Conservation (phyloP, 2,888 invertebrate genomes). For the Artemia sinica region DNA sequence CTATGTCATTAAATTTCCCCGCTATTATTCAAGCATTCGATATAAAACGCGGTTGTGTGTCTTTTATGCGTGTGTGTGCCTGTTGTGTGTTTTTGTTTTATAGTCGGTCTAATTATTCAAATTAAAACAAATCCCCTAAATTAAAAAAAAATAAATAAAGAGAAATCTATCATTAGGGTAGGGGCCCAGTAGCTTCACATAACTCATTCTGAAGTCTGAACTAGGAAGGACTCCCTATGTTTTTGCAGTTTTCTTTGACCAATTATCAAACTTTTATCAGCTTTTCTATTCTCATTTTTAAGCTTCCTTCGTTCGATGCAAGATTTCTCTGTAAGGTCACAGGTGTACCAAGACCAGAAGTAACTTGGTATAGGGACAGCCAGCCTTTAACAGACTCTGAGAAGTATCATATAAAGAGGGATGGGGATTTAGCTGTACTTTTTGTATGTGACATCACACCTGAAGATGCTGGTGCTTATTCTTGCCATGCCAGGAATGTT, state of each 20-base stretch:
- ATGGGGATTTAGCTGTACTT: slow-evolving; percentile 59
- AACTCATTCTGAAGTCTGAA: too few relatives aligned
- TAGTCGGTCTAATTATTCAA: slow-evolving; percentile 25
- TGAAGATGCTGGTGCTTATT: slow-evolving; percentile 53
- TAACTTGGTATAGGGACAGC: slow-evolving; percentile 72
- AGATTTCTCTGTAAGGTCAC: slow-evolving; percentile 63
- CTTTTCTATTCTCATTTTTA: slow-evolving; percentile 24
- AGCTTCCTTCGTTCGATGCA: slow-evolving; percentile 57
- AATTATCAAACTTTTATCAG: too few relatives aligned
- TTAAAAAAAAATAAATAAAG: too few relatives aligned
- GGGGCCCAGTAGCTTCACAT: too few relatives aligned
- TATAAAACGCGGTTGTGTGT: too few relatives aligned
- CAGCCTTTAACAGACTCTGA: slow-evolving; percentile 47
- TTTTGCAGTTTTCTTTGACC: too few relatives aligned
- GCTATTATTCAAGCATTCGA: too few relatives aligned
- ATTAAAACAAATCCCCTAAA: background rate
- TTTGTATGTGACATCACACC: slow-evolving; percentile 49
- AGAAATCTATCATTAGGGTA: too few relatives aligned
- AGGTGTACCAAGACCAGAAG: slow-evolving; percentile 64
- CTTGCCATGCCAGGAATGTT: slow-evolving; percentile 56
- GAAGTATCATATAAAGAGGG: slow-evolving; percentile 55
- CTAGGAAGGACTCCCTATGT: too few relatives aligned
- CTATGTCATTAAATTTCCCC: too few relatives aligned
- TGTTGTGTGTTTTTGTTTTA: background rate
- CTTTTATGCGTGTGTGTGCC: too few relatives aligned